phyloP scores from a whole-genome alignment of 2,888 invertebrate species.

The Tetragnatha montana region DNA sequence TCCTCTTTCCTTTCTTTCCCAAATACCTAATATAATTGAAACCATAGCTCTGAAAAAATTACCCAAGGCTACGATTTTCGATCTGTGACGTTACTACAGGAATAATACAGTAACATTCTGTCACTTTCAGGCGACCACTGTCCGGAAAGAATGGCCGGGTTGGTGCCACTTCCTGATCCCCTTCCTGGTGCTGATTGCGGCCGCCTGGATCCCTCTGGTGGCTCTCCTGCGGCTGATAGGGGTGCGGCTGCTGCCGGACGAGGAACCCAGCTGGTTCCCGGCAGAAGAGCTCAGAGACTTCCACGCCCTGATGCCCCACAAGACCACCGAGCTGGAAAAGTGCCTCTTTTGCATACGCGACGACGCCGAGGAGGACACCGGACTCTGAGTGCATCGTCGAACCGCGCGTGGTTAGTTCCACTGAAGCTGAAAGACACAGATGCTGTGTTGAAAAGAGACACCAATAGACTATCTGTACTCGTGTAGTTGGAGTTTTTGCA shows the following conservation, averaged over 20 bases:
- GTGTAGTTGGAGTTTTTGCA: no score
- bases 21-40: no score
- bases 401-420: no score
- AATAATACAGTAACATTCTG: no score
- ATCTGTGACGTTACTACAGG: no score
- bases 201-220: constrained; percentile 90
- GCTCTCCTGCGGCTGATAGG: constrained; percentile 81
- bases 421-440: no score
- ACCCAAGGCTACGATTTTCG: no score
- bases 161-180: constrained; percentile 88
- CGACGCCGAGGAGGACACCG: constrained; percentile 49
- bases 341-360: constrained; percentile 87
- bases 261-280: constrained; percentile 94
- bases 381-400: no score
- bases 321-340: constrained; percentile 86
- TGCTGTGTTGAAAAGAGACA: no score
- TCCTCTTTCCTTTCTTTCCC: no score
- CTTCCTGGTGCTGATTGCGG: constrained; percentile 85
- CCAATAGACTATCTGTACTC: no score
- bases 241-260: constrained; percentile 87
- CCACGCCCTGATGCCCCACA: constrained; percentile 90
- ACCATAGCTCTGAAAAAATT: no score
- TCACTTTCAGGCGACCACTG: constrained; percentile 81
- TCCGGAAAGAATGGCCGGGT: constrained; percentile 86
- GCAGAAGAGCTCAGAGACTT: constrained; percentile 91